phyloP scores from a whole-genome alignment of 2,888 invertebrate species.

The Zootermopsis nevadensis region DNA sequence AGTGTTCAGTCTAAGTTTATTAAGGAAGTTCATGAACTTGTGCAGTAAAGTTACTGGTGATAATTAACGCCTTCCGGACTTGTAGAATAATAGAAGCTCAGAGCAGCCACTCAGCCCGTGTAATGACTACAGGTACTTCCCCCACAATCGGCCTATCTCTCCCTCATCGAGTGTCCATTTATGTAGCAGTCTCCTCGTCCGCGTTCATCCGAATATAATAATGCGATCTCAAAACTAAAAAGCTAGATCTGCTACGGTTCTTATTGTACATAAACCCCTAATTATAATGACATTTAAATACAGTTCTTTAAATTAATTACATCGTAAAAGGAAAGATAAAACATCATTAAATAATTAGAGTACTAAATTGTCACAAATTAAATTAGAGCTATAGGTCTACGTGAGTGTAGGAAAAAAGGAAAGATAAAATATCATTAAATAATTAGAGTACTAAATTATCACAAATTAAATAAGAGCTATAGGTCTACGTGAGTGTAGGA shows the following conservation, averaged over 20 bases:
- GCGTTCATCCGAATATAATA: neutral
- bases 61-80: conserved; percentile 23
- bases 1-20: neutral
- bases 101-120: neutral
- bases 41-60: neutral
- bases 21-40: neutral
- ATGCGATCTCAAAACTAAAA: neutral
- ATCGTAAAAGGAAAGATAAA: neutral
- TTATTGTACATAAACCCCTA: neutral
- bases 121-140: neutral
- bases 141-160: neutral
- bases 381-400: too few species aligned
- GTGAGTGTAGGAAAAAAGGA: too few species aligned
- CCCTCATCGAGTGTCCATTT: conserved; percentile 11
- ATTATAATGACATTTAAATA: conserved; percentile 9
- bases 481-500: neutral
- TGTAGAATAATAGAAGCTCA: conserved; percentile 18
- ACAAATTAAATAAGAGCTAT: neutral
- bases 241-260: neutral
- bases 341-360: too few species aligned
- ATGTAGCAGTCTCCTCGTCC: neutral
- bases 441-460: neutral
- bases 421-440: neutral
- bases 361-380: too few species aligned
- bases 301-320: neutral